Conservation (phyloP, 2,888 invertebrate species). For the Oscheius sp. region DNA sequence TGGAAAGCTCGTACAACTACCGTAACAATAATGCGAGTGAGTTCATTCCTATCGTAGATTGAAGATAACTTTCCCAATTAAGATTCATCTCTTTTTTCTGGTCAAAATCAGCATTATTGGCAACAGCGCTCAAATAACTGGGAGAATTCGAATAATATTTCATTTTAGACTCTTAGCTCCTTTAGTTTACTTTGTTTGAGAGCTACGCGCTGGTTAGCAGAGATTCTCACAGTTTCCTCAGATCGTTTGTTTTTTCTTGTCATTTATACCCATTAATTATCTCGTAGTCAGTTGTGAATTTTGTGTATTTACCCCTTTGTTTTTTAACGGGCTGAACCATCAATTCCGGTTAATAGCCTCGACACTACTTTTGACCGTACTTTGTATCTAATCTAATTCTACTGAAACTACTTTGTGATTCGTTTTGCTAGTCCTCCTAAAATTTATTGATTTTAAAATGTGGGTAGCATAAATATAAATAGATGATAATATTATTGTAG, state of each 20-base stretch:
- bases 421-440: too few relatives aligned
- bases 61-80: neutral
- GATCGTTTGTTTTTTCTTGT: neutral
- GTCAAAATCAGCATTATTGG: constrained; percentile 22
- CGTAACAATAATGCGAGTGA: neutral
- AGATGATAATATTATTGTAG: neutral
- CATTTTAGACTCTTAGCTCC: neutral
- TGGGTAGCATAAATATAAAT: too few relatives aligned
- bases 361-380: neutral
- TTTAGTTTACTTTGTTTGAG: neutral
- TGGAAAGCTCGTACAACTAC: neutral
- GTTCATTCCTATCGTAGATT: neutral
- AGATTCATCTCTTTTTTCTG: too few relatives aligned
- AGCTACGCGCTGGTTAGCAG: neutral
- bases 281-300: neutral
- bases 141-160: neutral
- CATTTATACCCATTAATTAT: neutral
- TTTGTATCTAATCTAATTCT: neutral
- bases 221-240: constrained; percentile 5
- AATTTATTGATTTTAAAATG: too few relatives aligned
- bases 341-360: constrained; percentile 1
- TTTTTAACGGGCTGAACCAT: neutral
- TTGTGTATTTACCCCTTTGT: neutral
- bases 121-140: constrained; percentile 7
- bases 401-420: neutral